Base-by-base conservation (phyloP, 2,797 vertebrate species). In the Taenioides sp. region DNA sequence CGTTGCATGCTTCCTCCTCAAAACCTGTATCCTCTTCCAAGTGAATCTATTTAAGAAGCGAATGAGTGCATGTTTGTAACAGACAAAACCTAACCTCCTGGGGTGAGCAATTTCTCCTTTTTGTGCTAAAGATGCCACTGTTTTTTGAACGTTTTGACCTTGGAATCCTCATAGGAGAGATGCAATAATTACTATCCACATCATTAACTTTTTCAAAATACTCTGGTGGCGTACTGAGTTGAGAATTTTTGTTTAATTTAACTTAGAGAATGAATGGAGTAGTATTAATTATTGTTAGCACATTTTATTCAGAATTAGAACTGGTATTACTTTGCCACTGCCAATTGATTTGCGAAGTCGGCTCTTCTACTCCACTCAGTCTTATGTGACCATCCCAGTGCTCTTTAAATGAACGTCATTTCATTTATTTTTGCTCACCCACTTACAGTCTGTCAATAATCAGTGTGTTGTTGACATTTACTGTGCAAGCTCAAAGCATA, bases 31-130 rank as follows among this genome's bases (percentile, higher is more conserved):
- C 89, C 91, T 93, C 92, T 92, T 93, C 92, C 91, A 94, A 92
- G 92, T 92, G 90, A 92, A 93, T 88, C 84, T 94, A 92, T 94
- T 93, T 94, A 93, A 91, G 92, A 89, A 83, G 87, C 91, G 88
- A 94, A 94, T 88, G 93, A 94, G 89, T 93, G 94, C 94, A 95
- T 95, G 94, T 94, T 92, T 94, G 90, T 93, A 92, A 93, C 87
- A 91, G 87, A 93, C 84, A 81, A 86, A 90, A 88, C 83, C 90
- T 91, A 90, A 92, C 90, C 88, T 92, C 43, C 88, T 90, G 90
- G 80, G 90, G 87, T 91, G 88, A 83, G 81, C 76, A 77, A 72
- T 86, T 88, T 82, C 77, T 92, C 85, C 70, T 87, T 80, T 87
- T 89, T 88, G 87, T 91, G 85, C 83, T 88, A 67, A 88, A 88